Base-by-base conservation (phyloP, 2,113 vertebrate species). In the Prinia subflava region DNA sequence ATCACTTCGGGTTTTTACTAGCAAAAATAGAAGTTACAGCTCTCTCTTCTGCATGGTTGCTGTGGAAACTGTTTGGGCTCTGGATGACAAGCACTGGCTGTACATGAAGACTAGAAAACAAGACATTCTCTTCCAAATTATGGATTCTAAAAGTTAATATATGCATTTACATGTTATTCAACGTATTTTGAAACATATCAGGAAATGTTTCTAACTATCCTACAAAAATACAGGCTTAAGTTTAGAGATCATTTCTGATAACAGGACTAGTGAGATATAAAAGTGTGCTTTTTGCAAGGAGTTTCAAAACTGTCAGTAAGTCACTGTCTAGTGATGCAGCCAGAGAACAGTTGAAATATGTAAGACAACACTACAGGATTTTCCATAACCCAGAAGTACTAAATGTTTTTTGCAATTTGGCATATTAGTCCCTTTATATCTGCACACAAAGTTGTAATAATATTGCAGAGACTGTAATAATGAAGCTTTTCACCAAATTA, bases 1-100 rank as follows among this genome's bases (percentile, higher is more conserved):
- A 87, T 24, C 62, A 92, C 78, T 85, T 70, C 69, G 87, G 77
- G 50, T 89, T 97, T 95, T 95, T 79, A 91, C 28, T 86, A 95
- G 82, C 77, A 93, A 81, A 93, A 89, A 90, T 89, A 84, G 53
- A 92, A 94, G 74, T 78, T 94, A 80, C 55, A 87, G 90, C 23
- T 70, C 89, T 79, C 76, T 89, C 81, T 96, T 93, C 83, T 94
- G 86, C 50, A 78, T 35, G 47, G 98, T 98, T 98, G 95, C 96
- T 97, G 96, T 96, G 97, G 98, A 98, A 98, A 98, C 97, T 65
- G 30, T 89, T 82, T 93, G 79, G 87, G 56, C 88, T 91, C 77
- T 55, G 71, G 79, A 80, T 95, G 94, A 93, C 69, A 64, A 97
- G 69, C 89, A 94, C 50, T 88, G 55, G 83, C 68, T 97, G 33